Evolutionary conservation across 2,113 vertebrate species (phyloP).

Genomic region (Callocephalon fimbriatum): DNA sequence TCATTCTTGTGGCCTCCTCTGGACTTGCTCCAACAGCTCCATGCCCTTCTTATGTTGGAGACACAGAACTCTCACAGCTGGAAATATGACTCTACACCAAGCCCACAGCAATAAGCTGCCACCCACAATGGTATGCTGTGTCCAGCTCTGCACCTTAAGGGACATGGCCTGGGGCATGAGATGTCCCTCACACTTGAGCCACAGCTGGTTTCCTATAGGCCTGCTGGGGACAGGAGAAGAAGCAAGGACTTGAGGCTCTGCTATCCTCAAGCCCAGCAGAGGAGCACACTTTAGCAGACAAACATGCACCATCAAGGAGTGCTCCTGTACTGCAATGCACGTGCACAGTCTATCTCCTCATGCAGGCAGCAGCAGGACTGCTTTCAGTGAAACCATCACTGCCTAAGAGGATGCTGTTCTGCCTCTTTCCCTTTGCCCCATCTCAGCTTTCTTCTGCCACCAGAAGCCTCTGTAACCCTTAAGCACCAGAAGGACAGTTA

Average conservation of each 20-base stretch:
- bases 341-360: neutral
- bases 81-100: neutral
- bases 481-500: neutral
- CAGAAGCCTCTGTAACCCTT: neutral
- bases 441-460: neutral
- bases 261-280: neutral
- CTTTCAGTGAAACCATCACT: neutral
- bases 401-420: neutral
- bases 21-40: neutral
- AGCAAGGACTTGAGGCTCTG: neutral
- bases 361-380: neutral
- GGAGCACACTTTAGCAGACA: neutral
- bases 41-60: neutral
- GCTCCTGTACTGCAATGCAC: neutral
- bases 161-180: neutral
- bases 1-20: neutral
- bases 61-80: neutral
- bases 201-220: neutral
- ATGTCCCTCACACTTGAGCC: neutral
- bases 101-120: neutral
- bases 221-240: neutral
- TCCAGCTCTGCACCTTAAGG: neutral
- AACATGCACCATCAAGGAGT: neutral
- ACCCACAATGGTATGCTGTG: neutral
- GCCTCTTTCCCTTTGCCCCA: neutral